Conservation (phyloP, 2,888 invertebrate genomes). For the Piscicola geometra region DNA sequence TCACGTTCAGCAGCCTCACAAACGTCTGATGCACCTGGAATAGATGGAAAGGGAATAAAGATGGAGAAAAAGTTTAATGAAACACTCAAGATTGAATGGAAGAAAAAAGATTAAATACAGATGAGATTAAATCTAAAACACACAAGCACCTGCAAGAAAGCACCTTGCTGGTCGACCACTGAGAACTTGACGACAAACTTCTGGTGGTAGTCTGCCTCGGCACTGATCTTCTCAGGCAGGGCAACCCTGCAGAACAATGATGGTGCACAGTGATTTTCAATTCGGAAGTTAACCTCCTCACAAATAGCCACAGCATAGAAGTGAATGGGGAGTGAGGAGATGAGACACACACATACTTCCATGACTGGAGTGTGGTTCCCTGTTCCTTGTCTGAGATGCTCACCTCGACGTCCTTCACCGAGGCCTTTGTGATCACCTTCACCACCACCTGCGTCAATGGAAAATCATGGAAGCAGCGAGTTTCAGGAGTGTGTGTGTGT, state of each 20-base stretch:
- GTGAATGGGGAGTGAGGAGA: no score
- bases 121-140: no score
- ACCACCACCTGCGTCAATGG: constrained; percentile 50
- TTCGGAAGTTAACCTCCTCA: background rate
- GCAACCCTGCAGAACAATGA: constrained; percentile 62
- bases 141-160: constrained; percentile 42
- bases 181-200: constrained; percentile 77
- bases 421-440: constrained; percentile 54
- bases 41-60: constrained; percentile 48
- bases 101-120: no score
- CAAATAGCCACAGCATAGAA: background rate
- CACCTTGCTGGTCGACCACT: constrained; percentile 67
- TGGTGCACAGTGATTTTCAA: background rate
- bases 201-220: constrained; percentile 84
- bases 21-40: constrained; percentile 63
- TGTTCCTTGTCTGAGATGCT: constrained; percentile 87
- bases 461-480: no score
- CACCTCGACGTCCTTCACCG: constrained; percentile 72
- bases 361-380: constrained; percentile 73
- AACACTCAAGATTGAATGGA: no score
- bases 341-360: constrained; percentile 59
- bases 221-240: constrained; percentile 68
- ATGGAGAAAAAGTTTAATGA: no score
- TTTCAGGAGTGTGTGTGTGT: background rate
- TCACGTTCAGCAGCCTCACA: constrained; percentile 58